Percentiles rank a stretch among this genome's conserved stretches.
phyloP scores from a whole-genome alignment of 2,797 vertebrate genomes.

The Pipistrellus pygmaeus region DNA sequence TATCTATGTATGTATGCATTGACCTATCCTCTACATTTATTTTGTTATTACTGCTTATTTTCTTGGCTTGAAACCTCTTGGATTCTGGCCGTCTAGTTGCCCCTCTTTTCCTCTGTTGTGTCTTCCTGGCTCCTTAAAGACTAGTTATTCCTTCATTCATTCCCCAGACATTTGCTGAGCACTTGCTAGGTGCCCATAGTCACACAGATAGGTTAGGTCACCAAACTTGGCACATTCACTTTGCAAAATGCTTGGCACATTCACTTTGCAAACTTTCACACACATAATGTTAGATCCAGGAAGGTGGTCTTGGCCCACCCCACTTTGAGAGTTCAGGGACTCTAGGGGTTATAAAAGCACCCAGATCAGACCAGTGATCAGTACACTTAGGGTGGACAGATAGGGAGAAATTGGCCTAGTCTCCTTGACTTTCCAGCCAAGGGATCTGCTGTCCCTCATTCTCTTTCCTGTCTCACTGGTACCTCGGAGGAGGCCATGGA shows the following conservation, averaged over 20 bases:
- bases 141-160: not conserved
- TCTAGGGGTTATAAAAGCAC: not conserved
- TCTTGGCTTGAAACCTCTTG: not conserved
- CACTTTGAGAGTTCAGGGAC: too few relatives aligned
- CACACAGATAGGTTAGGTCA: not conserved
- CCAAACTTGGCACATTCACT: too few relatives aligned
- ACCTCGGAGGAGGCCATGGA: accelerated
- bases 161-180: not conserved
- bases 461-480: not conserved
- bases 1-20: not conserved
- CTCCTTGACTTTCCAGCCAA: not conserved
- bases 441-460: not conserved
- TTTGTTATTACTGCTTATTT: not conserved
- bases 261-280: not conserved
- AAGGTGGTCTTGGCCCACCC: not conserved
- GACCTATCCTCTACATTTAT: not conserved
- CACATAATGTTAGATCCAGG: not conserved
- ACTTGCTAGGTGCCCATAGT: not conserved
- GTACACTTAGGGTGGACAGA: accelerated
- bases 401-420: not conserved
- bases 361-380: not conserved
- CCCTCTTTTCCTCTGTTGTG: not conserved
- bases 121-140: not conserved
- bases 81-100: not conserved
- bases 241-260: too few relatives aligned